A percentile compares a stretch with the other conserved stretches of the same genome.
These are phyloP conservation scores for Hylaeus anthracinus DNA, from an alignment of 1,140 invertebrate genomes.

Conservation along the genomic window DNA sequence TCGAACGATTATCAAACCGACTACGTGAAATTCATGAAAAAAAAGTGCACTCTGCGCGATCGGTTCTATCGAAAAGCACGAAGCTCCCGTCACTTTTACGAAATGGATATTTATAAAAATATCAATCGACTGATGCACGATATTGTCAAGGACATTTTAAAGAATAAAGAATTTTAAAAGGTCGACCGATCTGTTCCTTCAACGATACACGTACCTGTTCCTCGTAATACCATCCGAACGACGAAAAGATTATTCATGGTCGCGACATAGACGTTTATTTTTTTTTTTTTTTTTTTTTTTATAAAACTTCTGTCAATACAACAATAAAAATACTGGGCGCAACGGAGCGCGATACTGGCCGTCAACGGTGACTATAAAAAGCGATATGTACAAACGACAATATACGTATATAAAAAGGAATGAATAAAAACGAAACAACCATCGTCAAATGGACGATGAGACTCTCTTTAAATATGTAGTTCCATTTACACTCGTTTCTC, in stretches of 20 bases:
- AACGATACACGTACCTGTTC: neutral
- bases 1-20: neutral
- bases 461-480: neutral
- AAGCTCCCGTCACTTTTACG: slow-evolving; percentile 28
- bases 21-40: neutral
- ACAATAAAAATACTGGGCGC: slow-evolving; percentile 20
- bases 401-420: slow-evolving; percentile 4
- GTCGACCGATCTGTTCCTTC: no score
- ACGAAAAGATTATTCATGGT: neutral
- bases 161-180: slow-evolving; percentile 25
- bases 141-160: slow-evolving; percentile 24
- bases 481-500: neutral
- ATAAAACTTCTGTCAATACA: slow-evolving; percentile 30
- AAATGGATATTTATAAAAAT: slow-evolving; percentile 30
- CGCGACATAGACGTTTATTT: slow-evolving; percentile 19
- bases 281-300: slow-evolving; percentile 2
- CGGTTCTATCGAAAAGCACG: slow-evolving; percentile 34
- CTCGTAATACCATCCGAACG: neutral
- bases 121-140: slow-evolving; percentile 45
- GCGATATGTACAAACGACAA: slow-evolving; percentile 19
- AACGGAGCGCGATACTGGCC: slow-evolving; percentile 33
- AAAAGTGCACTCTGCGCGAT: slow-evolving; percentile 18
- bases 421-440: slow-evolving; percentile 3
- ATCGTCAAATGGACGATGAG: neutral
- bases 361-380: slow-evolving; percentile 15